phyloP scores from a whole-genome alignment of 2,797 vertebrate genomes.

The Chaenodraco wilsoni region DNA sequence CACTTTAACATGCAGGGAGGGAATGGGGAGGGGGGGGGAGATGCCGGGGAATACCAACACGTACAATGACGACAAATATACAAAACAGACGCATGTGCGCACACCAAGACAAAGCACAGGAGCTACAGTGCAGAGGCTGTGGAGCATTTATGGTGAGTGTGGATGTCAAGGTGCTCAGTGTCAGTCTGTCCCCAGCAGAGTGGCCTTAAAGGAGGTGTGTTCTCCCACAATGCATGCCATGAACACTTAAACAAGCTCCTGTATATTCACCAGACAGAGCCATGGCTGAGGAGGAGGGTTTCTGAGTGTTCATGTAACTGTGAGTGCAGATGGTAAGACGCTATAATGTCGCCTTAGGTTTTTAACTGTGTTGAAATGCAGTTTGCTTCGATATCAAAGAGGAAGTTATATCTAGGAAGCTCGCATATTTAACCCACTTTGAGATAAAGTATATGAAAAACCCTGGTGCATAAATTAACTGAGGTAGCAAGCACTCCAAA shows the following conservation, averaged over 20 bases:
- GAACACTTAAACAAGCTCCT: constrained; percentile 20
- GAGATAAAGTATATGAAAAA: background rate
- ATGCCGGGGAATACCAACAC: constrained; percentile 53
- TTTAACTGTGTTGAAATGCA: background rate
- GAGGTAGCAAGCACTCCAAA: too few species aligned
- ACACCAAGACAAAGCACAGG: constrained; percentile 61
- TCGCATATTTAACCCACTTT: background rate
- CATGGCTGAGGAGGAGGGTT: constrained; percentile 54
- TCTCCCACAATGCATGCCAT: constrained; percentile 39
- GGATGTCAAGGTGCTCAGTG: constrained; percentile 14
- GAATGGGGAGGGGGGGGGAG: constrained; percentile 34
- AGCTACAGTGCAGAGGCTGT: constrained; percentile 55
- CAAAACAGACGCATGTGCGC: constrained; percentile 40
- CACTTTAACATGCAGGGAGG: constrained; percentile 86
- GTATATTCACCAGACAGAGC: constrained; percentile 19
- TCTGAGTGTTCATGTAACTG: background rate
- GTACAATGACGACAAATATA: constrained; percentile 50
- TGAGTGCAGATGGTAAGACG: constrained; percentile 7
- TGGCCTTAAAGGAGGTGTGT: constrained; percentile 9
- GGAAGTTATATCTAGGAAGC: background rate
- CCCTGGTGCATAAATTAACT: background rate
- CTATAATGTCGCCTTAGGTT: background rate
- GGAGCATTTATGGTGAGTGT: constrained; percentile 29
- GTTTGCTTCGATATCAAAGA: background rate
- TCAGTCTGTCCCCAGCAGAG: constrained; percentile 9